Conservation (phyloP, 1,140 invertebrate genomes). For the Sycophaga agraensis region DNA sequence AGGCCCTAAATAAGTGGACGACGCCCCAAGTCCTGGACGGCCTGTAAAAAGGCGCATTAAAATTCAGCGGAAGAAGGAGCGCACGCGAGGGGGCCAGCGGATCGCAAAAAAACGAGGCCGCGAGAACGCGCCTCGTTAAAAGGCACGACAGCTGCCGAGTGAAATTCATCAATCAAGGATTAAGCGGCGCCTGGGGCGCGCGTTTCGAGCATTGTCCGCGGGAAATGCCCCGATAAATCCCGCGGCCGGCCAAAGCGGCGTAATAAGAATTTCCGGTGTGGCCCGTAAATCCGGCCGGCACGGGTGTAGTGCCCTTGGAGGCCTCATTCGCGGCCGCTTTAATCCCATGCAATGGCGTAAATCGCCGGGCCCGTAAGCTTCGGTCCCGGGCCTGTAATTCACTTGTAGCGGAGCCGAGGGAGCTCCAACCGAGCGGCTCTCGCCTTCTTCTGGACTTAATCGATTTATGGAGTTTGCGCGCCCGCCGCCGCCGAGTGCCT, state of each 20-base stretch:
- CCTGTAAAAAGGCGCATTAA: no score
- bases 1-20: no score
- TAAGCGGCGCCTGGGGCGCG: background rate
- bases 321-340: background rate
- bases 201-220: slow-evolving; percentile 1
- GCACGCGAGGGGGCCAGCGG: no score
- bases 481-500: no score
- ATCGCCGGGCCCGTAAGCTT: background rate
- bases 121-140: no score
- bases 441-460: no score
- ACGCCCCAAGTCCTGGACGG: no score
- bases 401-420: no score
- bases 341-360: slow-evolving; percentile 14
- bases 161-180: slow-evolving; percentile 14
- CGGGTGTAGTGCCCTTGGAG: background rate
- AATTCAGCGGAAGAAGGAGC: no score
- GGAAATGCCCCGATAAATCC: slow-evolving; percentile 14
- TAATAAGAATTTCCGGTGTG: slow-evolving; percentile 11
- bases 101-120: no score
- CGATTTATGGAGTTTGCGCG: no score
- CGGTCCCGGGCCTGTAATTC: background rate
- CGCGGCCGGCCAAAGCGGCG: background rate
- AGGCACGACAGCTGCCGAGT: background rate
- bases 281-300: slow-evolving; percentile 4
- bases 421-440: no score